Conservation (phyloP, 53 echinoderm and acorn worm genomes). For the Arbacia lixula region DNA sequence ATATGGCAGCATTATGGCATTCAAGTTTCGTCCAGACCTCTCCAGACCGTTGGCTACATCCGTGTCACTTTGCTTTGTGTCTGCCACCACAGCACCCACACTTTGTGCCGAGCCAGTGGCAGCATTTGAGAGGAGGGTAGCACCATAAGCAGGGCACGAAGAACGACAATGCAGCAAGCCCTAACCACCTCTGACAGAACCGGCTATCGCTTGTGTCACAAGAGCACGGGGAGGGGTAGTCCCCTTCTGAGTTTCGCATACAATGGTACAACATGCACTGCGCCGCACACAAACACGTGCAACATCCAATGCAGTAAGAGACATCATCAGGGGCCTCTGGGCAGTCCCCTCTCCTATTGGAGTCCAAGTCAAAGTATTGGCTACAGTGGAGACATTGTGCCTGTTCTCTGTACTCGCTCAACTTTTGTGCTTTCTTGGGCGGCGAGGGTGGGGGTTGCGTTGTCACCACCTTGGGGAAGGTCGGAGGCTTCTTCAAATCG, state of each 20-base stretch:
- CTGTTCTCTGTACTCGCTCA: conserved; percentile 60
- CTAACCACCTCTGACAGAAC: conserved; percentile 91
- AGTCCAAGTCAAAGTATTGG: conserved; percentile 85
- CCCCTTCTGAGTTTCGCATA: conserved; percentile 85
- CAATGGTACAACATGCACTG: conserved; percentile 92
- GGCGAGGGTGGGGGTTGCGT: conserved; percentile 87
- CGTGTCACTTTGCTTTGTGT: conserved; percentile 91
- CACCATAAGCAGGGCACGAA: conserved; percentile 98
- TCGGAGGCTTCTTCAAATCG: conserved; percentile 68
- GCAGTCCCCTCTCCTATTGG: conserved; percentile 83
- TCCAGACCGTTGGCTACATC: conserved; percentile 1
- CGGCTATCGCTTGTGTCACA: conserved; percentile 74
- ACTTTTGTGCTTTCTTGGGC: conserved; percentile 70
- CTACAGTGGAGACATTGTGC: conserved; percentile 88
- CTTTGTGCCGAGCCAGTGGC: conserved; percentile 93
- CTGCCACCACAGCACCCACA: conserved; percentile 97
- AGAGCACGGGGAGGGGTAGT: conserved; percentile 89
- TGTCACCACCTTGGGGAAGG: conserved; percentile 75
- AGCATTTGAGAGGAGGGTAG: conserved; percentile 92
- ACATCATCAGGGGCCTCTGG: conserved; percentile 90
- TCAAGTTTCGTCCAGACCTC: conserved; percentile 47
- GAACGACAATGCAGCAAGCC: conserved; percentile 83
- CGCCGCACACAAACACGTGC: conserved; percentile 82
- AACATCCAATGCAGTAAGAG: conserved; percentile 69
- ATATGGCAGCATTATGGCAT: conserved; percentile 57